A percentile compares a stretch with the other conserved stretches of the same genome.
Conservation (phyloP, 2,797 vertebrate species). For the Acrocephalus scirpaceus region DNA sequence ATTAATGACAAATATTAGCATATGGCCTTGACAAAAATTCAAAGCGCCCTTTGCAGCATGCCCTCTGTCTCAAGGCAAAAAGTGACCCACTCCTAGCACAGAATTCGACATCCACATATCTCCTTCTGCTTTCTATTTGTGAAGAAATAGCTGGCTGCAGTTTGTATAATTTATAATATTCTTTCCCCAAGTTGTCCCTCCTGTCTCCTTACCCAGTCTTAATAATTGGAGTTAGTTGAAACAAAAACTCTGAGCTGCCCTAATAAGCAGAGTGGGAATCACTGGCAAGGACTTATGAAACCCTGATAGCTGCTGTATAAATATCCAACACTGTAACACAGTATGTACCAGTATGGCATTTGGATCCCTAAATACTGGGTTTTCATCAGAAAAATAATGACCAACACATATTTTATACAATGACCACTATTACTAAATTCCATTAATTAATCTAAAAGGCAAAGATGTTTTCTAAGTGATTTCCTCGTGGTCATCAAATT, state of each 20-base stretch:
- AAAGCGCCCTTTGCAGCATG: background rate
- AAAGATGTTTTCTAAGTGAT: background rate
- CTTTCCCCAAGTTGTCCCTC: background rate
- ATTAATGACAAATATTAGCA: background rate
- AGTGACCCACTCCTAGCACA: background rate
- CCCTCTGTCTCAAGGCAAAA: background rate
- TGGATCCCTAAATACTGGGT: background rate
- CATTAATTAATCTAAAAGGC: background rate
- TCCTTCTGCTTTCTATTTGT: background rate
- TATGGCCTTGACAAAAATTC: background rate
- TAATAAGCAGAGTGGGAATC: background rate
- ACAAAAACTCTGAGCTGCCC: background rate
- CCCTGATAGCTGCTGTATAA: background rate
- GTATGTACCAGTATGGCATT: background rate
- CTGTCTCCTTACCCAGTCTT: background rate
- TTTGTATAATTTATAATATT: background rate
- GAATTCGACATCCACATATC: background rate
- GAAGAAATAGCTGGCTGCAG: background rate
- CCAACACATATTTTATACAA: background rate
- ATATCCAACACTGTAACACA: background rate
- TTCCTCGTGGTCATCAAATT: background rate
- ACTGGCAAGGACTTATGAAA: background rate
- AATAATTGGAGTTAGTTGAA: background rate
- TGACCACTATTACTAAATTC: background rate
- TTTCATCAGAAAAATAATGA: background rate